Conservation (phyloP, 2,113 vertebrate species). For the Sciurus niger region DNA sequence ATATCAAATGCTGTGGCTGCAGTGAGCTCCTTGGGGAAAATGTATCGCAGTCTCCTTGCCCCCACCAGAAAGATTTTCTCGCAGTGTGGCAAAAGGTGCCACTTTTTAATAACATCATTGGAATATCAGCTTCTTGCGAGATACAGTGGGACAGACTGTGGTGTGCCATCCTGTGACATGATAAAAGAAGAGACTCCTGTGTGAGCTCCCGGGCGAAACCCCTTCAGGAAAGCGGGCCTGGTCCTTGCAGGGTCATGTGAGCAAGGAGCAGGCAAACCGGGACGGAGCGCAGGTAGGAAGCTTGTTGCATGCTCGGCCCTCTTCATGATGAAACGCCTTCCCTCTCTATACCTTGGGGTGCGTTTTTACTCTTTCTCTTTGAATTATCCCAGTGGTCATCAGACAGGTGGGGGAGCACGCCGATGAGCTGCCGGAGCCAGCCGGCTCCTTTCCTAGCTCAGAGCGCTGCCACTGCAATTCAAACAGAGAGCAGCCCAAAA, state of each 20-base stretch:
- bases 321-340: constrained; percentile 79
- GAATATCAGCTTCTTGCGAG: constrained; percentile 84
- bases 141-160: constrained; percentile 70
- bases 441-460: constrained; percentile 86
- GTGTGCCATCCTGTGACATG: constrained; percentile 77
- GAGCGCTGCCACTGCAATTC: constrained; percentile 89
- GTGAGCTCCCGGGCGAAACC: constrained; percentile 75
- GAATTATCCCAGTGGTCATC: constrained; percentile 89
- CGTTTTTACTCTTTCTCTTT: constrained; percentile 90
- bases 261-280: constrained; percentile 65
- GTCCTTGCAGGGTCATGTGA: constrained; percentile 59
- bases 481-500: constrained; percentile 85
- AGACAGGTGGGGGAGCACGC: constrained; percentile 83
- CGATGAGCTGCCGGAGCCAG: constrained; percentile 79
- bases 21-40: constrained; percentile 86
- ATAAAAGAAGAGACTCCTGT: constrained; percentile 75
- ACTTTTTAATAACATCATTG: constrained; percentile 84
- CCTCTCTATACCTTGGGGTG: constrained; percentile 88
- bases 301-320: neutral
- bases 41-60: constrained; percentile 78
- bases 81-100: constrained; percentile 79
- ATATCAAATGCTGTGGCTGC: constrained; percentile 83
- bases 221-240: constrained; percentile 73
- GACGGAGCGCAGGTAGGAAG: constrained; percentile 70
- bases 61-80: constrained; percentile 75